Base-by-base conservation (phyloP, 35 echinoderm and acorn worm species). In the Apostichopus japonicus region DNA sequence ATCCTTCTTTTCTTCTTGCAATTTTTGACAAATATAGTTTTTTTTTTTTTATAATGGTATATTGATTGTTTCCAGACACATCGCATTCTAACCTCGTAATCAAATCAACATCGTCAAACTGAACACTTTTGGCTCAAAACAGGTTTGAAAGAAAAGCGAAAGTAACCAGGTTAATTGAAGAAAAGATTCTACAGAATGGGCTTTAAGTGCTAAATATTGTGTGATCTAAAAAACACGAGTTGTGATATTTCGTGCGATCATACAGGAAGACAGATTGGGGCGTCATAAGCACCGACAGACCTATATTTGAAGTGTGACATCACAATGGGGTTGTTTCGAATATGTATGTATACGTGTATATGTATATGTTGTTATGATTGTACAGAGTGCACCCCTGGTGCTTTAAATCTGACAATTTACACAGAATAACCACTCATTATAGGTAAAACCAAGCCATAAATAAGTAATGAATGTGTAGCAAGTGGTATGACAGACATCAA, bases 81-180 rank as follows among this genome's bases (percentile, higher is more conserved):
- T 33, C 79, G 54, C 54, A 83, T 55, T 83, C 15, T 52, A 5
- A 16, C 13, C 3, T 13, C 6, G 15, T 83, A 83, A 83, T 55
- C 54, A 54, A 83, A 83, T 83, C 15, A 55, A 10, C 10, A 53
- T 14, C 79, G 79, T 54, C 79, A 83, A 83, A 17, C 79, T 44
- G 19, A 55, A 44, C 44, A 83, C 15, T 83, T 53, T 44, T 67
- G 10, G 9, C 51, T 55, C 2, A 25, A 80, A 80, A 6, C 22
- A 27, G 17, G 79, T 80, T 53, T 23, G 27, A 80, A 80, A 44
- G 24, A 44, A 44, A 54, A 54, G 79, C 79, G 54, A 83, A 54
- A 55, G 79, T 83, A 83, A 55, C 79, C 44, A 54, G 79, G 79
- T 83, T 55, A 83, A 83, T 83, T 83, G 79, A 55, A 44, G n/a